Base-by-base conservation (phyloP, 2,888 invertebrate genomes). In the Leptogaster cylindrica region DNA sequence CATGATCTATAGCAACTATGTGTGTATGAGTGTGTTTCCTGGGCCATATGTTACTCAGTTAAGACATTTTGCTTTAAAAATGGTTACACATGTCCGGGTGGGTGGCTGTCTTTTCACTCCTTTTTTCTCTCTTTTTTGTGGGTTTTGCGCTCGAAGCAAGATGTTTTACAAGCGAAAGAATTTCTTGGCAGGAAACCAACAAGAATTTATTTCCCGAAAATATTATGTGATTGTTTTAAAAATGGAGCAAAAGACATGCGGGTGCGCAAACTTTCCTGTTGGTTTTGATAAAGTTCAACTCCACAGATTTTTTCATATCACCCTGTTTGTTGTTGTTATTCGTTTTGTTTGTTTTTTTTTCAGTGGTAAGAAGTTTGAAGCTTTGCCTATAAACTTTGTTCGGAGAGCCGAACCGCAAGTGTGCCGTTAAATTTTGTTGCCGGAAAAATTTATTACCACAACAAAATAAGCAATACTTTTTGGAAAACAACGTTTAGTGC, bases 1-100 rank as follows among this genome's bases (percentile, higher is more conserved):
- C 67, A 69, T 69, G 69, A 65, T 67, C 65, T 67, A 69, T 46
- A 64, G 46, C 7, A 1, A n/a, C n/a, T n/a, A n/a, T n/a, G n/a
- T n/a, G 8, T 33, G 28, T 52, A 20, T 68, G 33, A 33, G 18
- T 48, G 33, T 48, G 10, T 64, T 48, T 33, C 10, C 46, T 6
- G 44, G 28, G 48, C 33, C 46, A 64, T 64, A 64, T 64, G 64
- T 64, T 48, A 48, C 48, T 36, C 48, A 33, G 48, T 48, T 48
- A 48, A 64, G 64, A 64, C 64, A 64, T 64, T 52, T 48, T 64
- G 48, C 48, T 31, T 27, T 31, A 48, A 64, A 64, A 64, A 48
- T 64, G 64, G 64, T 64, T 64, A 64, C 64, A 64, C 20, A 48
- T 64, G 28, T 48, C 20, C 48, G 10, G 5, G 14, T n/a, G 31